Conservation (phyloP, 2,888 invertebrate genomes). For the Drosophila paucipuncta region DNA sequence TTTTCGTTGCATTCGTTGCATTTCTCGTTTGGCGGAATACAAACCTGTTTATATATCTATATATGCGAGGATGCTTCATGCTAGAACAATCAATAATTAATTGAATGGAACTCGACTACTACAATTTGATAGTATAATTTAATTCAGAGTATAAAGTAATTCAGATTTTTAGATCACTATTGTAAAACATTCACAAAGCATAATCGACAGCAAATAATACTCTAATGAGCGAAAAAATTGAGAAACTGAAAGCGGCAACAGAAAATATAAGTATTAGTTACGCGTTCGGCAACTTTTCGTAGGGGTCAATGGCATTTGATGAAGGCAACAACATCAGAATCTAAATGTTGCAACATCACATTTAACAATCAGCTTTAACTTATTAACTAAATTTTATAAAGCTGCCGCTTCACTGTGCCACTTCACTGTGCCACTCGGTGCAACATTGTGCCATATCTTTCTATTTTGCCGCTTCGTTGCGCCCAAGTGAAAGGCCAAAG, state of each 20-base stretch:
- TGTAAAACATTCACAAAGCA: not conserved
- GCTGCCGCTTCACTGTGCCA: not conserved
- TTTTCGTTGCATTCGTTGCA: no score
- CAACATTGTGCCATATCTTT: conserved; percentile 13
- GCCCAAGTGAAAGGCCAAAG: conserved; percentile 69
- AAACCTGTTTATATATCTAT: no score
- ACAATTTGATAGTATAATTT: not conserved
- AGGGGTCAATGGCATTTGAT: not conserved
- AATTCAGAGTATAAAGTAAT: not conserved
- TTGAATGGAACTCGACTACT: not conserved
- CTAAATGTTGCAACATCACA: not conserved
- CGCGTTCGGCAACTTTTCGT: not conserved
- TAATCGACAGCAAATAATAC: not conserved
- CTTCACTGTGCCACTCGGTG: not conserved
- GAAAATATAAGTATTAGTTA: not conserved
- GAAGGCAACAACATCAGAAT: not conserved
- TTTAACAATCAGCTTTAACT: not conserved
- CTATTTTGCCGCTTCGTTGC: conserved; percentile 32
- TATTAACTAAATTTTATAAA: not conserved
- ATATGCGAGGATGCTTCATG: not conserved
- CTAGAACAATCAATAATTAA: not conserved
- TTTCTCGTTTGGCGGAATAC: no score
- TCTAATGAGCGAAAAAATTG: not conserved
- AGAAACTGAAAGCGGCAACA: not conserved
- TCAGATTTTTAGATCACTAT: not conserved